Evolutionary conservation across 2,888 invertebrate genomes (phyloP).

Genomic region (Cyaniris semiargus): DNA sequence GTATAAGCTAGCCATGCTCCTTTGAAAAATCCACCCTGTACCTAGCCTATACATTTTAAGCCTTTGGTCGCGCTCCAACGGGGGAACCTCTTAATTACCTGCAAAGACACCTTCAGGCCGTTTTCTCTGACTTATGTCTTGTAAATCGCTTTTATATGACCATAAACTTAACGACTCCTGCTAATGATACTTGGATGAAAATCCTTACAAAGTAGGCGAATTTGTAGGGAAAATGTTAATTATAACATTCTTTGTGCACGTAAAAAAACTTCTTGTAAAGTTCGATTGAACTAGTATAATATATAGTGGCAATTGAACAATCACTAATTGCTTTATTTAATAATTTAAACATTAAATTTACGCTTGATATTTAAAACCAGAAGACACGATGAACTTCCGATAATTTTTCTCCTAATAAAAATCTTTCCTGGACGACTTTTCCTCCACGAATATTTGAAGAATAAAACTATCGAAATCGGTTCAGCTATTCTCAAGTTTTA

Average conservation of each 20-base stretch:
- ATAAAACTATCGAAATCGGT: too few relatives aligned
- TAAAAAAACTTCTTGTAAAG: not conserved
- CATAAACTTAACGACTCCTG: not conserved
- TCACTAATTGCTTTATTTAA: too few relatives aligned
- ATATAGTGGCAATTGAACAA: too few relatives aligned
- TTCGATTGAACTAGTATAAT: too few relatives aligned
- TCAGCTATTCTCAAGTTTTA: too few relatives aligned
- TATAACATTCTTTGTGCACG: not conserved
- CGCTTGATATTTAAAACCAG: too few relatives aligned
- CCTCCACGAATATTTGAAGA: too few relatives aligned
- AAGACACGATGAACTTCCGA: too few relatives aligned
- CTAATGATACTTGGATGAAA: not conserved
- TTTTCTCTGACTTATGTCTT: not conserved
- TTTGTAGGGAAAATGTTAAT: not conserved
- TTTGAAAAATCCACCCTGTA: not conserved
- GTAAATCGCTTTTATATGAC: conserved; percentile 4
- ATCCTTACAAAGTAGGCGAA: not conserved
- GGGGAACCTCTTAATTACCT: not conserved
- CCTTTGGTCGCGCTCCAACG: not conserved
- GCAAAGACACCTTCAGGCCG: not conserved
- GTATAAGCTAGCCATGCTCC: too few relatives aligned
- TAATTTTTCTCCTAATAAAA: too few relatives aligned
- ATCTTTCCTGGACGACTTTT: too few relatives aligned
- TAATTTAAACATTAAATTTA: too few relatives aligned
- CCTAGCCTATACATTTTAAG: not conserved